These are phyloP conservation scores for Cyrtorhinus lividipennis DNA, from an alignment of 1,140 invertebrate genomes.

Conservation along the genomic window DNA sequence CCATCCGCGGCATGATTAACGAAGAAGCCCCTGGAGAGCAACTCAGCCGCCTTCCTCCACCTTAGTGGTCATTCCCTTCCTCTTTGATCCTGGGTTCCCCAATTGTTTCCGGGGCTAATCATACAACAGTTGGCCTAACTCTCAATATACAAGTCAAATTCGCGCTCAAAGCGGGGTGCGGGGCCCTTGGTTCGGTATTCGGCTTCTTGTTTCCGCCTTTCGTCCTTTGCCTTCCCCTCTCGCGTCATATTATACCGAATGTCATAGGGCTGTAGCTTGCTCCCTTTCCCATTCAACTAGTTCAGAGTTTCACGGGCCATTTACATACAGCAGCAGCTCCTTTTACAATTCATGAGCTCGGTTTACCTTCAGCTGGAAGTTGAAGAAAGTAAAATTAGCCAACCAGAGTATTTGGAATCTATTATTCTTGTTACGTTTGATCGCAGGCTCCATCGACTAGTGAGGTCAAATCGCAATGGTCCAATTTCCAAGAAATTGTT, in stretches of 20 bases:
- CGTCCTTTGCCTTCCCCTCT: neutral
- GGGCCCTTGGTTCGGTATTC: neutral
- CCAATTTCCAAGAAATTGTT: too few relatives aligned
- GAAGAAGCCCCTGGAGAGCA: conserved; percentile 6
- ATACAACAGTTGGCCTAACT: conserved; percentile 9
- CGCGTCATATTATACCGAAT: neutral
- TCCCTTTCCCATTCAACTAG: too few relatives aligned
- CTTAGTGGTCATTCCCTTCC: neutral
- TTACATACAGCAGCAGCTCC: too few relatives aligned
- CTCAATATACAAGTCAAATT: conserved; percentile 15
- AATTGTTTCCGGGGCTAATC: conserved; percentile 6
- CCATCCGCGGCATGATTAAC: neutral
- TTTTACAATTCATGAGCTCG: too few relatives aligned
- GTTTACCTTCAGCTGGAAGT: too few relatives aligned
- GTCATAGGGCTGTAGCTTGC: neutral
- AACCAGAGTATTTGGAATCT: too few relatives aligned
- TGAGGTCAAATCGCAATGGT: too few relatives aligned
- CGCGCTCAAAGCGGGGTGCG: neutral
- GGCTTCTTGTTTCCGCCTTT: neutral
- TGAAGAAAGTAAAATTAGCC: too few relatives aligned
- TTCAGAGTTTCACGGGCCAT: too few relatives aligned
- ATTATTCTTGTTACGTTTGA: too few relatives aligned
- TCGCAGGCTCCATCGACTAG: too few relatives aligned
- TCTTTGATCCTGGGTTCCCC: neutral
- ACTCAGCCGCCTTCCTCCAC: neutral